Conservation (phyloP, 2,888 invertebrate species). For the Ochropacha duplaris region DNA sequence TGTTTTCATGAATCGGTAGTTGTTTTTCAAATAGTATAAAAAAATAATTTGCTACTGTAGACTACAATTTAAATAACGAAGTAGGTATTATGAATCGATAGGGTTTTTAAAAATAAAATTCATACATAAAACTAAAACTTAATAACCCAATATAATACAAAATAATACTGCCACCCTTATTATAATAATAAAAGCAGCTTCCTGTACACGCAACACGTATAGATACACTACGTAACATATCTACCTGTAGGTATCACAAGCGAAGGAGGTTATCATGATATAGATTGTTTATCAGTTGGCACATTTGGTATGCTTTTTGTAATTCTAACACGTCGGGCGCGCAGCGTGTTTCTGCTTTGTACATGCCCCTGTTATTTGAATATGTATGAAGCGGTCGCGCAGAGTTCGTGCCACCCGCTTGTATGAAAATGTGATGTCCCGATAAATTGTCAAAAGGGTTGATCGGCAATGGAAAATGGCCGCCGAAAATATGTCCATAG, state of each 20-base stretch:
- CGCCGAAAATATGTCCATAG: conserved; percentile 59
- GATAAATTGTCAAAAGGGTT: conserved; percentile 81
- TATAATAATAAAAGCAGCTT: neutral
- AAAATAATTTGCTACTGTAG: no score
- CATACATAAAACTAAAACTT: neutral
- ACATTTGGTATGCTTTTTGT: conserved; percentile 63
- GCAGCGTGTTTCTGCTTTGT: conserved; percentile 74
- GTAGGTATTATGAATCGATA: no score
- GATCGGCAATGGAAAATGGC: conserved; percentile 73
- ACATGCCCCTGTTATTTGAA: conserved; percentile 69
- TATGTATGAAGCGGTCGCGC: conserved; percentile 73
- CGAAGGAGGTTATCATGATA: conserved; percentile 26
- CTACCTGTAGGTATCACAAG: conserved; percentile 17
- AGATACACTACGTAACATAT: no score
- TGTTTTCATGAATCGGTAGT: neutral
- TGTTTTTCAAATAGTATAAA: neutral
- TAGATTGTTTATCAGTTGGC: conserved; percentile 61
- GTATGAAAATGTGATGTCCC: conserved; percentile 79
- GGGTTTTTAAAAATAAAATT: neutral
- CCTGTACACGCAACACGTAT: neutral
- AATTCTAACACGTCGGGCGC: conserved; percentile 72
- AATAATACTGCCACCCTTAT: neutral
- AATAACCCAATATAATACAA: neutral
- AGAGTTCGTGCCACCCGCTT: conserved; percentile 64
- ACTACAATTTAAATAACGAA: no score